These are phyloP conservation scores for Seira sanloemensis DNA, from an alignment of 2,888 invertebrate species.

Conservation along the genomic window DNA sequence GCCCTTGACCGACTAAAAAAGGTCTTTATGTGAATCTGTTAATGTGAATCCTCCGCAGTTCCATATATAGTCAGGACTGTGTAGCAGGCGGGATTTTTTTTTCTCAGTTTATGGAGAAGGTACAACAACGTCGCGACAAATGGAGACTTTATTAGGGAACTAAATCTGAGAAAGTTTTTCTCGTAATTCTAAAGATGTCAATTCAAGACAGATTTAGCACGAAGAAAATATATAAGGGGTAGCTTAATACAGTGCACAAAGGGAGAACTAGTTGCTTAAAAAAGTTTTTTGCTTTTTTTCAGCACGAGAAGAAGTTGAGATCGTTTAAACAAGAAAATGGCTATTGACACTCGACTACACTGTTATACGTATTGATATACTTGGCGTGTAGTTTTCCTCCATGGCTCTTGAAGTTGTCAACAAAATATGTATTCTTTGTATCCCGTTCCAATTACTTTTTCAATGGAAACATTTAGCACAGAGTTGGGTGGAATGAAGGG, in stretches of 20 bases:
- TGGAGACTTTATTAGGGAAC: background rate
- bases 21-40: too few relatives aligned
- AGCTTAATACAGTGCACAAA: background rate
- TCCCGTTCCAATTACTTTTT: constrained; percentile 16
- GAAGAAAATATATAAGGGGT: background rate
- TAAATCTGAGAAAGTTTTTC: constrained; percentile 29
- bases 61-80: background rate
- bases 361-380: background rate
- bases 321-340: background rate
- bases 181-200: constrained; percentile 61
- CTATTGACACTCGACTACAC: constrained; percentile 4
- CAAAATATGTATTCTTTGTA: constrained; percentile 30
- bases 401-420: constrained; percentile 40
- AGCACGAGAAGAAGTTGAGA: background rate
- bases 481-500: background rate
- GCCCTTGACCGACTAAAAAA: background rate
- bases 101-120: background rate
- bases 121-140: background rate
- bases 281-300: constrained; percentile 12
- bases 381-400: background rate
- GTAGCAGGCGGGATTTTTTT: too few relatives aligned
- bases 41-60: background rate
- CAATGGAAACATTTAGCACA: background rate
- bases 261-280: constrained; percentile 14
- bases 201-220: constrained; percentile 31